phyloP scores from a whole-genome alignment of 2,113 vertebrate species.

The Salminus brasiliensis region DNA sequence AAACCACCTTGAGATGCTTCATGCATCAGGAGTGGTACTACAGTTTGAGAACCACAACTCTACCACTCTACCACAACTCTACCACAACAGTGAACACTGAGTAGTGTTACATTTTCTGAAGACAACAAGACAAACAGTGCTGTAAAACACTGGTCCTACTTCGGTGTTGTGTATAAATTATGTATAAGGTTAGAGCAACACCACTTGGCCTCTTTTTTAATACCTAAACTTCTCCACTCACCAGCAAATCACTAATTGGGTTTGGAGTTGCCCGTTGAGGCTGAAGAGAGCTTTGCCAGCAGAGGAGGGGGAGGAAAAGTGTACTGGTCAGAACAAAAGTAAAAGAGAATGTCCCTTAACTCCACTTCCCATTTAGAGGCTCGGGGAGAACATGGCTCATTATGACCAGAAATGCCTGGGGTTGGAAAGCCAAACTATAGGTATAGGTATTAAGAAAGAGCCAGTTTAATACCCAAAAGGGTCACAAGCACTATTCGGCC shows the following conservation, averaged over 20 bases:
- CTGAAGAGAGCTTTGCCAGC: slow-evolving; percentile 40
- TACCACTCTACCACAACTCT: not conserved
- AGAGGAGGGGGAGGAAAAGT: slow-evolving; percentile 3
- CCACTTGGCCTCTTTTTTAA: not conserved
- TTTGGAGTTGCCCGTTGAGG: slow-evolving; percentile 27
- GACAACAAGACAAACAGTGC: not conserved
- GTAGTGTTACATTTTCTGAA: not conserved
- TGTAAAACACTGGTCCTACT: not conserved
- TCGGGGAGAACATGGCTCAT: not conserved
- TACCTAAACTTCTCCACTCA: slow-evolving; percentile 16
- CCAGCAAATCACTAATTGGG: slow-evolving; percentile 25
- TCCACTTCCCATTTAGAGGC: slow-evolving; percentile 18
- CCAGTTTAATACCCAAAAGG: slow-evolving; percentile 16
- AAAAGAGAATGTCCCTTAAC: not conserved
- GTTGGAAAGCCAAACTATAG: slow-evolving; percentile 24
- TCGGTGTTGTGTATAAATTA: not conserved
- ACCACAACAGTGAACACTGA: not conserved
- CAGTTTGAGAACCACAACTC: too few relatives aligned
- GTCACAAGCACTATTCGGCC: not conserved
- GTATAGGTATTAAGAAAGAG: slow-evolving; percentile 24
- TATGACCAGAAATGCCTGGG: slow-evolving; percentile 23
- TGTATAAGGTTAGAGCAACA: not conserved
- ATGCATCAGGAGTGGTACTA: too few relatives aligned
- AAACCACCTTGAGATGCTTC: too few relatives aligned
- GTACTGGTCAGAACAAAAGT: slow-evolving; percentile 20